Evolutionary conservation across 2,888 invertebrate genomes (phyloP).

Genomic region (Xestoiulus laeticollis): DNA sequence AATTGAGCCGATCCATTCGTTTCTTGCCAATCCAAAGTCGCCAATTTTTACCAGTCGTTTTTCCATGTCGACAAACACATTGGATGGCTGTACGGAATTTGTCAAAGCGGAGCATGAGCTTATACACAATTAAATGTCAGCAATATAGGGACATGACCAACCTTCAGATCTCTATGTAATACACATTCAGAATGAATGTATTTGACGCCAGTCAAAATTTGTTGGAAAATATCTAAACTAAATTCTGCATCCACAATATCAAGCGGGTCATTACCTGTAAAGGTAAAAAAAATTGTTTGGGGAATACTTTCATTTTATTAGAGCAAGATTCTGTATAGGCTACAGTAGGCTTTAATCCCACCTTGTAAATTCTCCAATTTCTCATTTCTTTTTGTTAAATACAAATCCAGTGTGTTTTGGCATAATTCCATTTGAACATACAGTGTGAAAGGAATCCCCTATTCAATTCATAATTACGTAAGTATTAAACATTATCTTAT

Average conservation of each 20-base stretch:
- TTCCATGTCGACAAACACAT: conserved; percentile 51
- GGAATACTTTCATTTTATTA: background rate
- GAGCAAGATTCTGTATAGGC: background rate
- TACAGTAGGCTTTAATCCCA: background rate
- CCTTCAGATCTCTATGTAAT: conserved; percentile 45
- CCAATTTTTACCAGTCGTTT: conserved; percentile 49
- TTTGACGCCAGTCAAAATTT: conserved; percentile 34
- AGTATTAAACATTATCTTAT: background rate
- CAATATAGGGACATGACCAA: background rate
- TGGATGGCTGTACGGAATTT: conserved; percentile 18
- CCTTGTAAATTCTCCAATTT: background rate
- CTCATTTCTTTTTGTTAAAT: conserved; percentile 41
- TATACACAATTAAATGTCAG: too few species aligned
- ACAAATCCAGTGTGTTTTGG: background rate
- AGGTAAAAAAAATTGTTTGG: background rate
- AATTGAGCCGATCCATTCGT: background rate
- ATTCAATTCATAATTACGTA: background rate
- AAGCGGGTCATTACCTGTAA: background rate
- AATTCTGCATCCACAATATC: background rate
- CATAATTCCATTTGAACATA: conserved; percentile 49
- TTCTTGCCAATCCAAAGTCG: conserved; percentile 53
- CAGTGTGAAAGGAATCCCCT: background rate
- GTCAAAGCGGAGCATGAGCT: too few species aligned
- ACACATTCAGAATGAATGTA: conserved; percentile 22
- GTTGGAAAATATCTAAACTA: background rate